Conservation (phyloP, 2,888 invertebrate genomes). For the Dynastes tityus region DNA sequence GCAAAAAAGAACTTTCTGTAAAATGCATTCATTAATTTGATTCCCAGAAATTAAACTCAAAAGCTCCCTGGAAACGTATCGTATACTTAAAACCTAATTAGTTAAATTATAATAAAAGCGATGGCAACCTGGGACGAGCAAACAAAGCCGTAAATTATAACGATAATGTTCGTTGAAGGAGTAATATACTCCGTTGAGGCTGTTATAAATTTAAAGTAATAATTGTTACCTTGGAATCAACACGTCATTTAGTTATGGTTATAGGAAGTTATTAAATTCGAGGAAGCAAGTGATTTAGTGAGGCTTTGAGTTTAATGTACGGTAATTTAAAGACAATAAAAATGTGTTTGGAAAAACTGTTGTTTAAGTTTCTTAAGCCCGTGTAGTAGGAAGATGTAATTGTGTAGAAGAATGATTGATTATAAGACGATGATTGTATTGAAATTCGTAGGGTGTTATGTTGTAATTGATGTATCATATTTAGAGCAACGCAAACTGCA, state of each 20-base stretch:
- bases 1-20: too few species aligned
- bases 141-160: constrained; percentile 35
- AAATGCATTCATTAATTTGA: too few species aligned
- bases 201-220: constrained; percentile 34
- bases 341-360: background rate
- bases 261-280: constrained; percentile 27
- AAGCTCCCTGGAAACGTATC: too few species aligned
- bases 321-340: background rate
- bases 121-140: constrained; percentile 4
- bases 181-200: background rate
- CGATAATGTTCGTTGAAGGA: background rate
- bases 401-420: too few species aligned
- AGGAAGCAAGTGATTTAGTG: constrained; percentile 25
- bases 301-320: background rate
- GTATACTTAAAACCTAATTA: background rate
- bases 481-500: too few species aligned
- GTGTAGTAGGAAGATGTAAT: too few species aligned
- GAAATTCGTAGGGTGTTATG: too few species aligned
- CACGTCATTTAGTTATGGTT: background rate
- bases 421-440: too few species aligned
- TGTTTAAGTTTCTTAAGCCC: too few species aligned
- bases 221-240: constrained; percentile 37
- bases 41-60: too few species aligned
- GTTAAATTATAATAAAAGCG: constrained; percentile 9
- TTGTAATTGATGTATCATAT: too few species aligned